Evolutionary conservation across 2,797 vertebrate species (phyloP).

Genomic region (Hemibagrus guttatus): DNA sequence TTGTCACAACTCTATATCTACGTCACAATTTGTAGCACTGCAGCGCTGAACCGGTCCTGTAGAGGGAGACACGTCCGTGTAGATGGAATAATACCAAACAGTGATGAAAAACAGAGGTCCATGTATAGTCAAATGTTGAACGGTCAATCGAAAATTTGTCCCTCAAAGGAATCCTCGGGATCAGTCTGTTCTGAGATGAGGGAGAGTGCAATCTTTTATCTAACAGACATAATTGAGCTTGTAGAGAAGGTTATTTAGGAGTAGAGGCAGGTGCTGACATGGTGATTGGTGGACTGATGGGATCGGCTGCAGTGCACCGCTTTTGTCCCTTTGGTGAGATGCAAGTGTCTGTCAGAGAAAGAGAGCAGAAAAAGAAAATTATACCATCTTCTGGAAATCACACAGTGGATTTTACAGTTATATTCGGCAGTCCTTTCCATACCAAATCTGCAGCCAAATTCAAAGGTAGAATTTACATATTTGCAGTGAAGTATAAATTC

Average conservation of each 20-base stretch:
- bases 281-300: slow-evolving; percentile 45
- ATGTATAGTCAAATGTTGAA: slow-evolving; percentile 2
- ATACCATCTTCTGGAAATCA: background rate
- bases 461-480: background rate
- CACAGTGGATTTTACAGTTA: background rate
- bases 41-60: slow-evolving; percentile 34
- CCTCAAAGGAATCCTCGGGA: slow-evolving; percentile 15
- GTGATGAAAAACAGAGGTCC: background rate
- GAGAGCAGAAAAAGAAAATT: slow-evolving; percentile 7
- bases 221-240: slow-evolving; percentile 43
- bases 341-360: slow-evolving; percentile 66
- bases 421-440: too few species aligned
- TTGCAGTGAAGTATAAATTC: background rate
- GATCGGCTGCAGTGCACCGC: slow-evolving; percentile 59
- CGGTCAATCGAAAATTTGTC: slow-evolving; percentile 9
- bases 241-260: slow-evolving; percentile 34
- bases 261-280: slow-evolving; percentile 56
- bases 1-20: slow-evolving; percentile 35
- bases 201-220: slow-evolving; percentile 35
- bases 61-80: slow-evolving; percentile 29
- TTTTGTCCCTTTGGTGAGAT: slow-evolving; percentile 63
- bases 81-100: slow-evolving; percentile 4
- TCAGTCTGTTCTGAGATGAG: slow-evolving; percentile 37
- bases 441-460: background rate
- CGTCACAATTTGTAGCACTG: slow-evolving; percentile 35